Percentiles rank a stretch among this genome's conserved stretches.
Evolutionary conservation across 2,113 vertebrate genomes (phyloP).

Genomic region (Numenius arquata): DNA sequence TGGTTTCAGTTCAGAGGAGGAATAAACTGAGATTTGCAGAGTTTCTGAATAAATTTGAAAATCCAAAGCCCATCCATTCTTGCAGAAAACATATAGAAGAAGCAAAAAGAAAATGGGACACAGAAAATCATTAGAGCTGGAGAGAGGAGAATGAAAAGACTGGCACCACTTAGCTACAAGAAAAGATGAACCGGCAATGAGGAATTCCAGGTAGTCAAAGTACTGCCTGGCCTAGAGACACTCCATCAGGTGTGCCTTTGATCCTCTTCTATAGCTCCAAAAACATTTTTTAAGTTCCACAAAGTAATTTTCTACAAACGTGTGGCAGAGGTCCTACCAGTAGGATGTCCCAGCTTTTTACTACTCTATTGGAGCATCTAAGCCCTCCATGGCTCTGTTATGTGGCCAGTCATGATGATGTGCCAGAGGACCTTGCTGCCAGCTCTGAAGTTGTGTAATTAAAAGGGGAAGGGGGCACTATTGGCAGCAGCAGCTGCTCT

Average conservation of each 20-base stretch:
- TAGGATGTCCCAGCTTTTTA: not conserved
- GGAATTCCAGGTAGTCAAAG: not conserved
- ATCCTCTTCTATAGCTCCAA: not conserved
- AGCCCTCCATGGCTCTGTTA: not conserved
- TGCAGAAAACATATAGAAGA: not conserved
- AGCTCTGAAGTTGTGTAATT: not conserved
- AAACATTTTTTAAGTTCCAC: not conserved
- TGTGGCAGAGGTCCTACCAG: not conserved
- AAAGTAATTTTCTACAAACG: not conserved
- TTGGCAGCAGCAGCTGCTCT: not conserved
- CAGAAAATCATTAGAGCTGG: not conserved
- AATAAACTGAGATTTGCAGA: not conserved
- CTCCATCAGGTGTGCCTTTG: not conserved
- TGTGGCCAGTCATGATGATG: fast-evolving
- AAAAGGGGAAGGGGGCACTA: not conserved
- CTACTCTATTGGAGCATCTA: not conserved
- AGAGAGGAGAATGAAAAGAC: not conserved
- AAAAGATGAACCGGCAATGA: not conserved
- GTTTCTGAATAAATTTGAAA: not conserved
- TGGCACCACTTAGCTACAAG: not conserved
- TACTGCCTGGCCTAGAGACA: not conserved
- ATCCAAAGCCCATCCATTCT: not conserved
- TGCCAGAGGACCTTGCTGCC: not conserved
- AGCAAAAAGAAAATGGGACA: not conserved
- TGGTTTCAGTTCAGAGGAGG: not conserved